A percentile compares a stretch with the other conserved stretches of the same genome.
Evolutionary conservation across 1,140 invertebrate species (phyloP).

Genomic region (Eurosta solidaginis): DNA sequence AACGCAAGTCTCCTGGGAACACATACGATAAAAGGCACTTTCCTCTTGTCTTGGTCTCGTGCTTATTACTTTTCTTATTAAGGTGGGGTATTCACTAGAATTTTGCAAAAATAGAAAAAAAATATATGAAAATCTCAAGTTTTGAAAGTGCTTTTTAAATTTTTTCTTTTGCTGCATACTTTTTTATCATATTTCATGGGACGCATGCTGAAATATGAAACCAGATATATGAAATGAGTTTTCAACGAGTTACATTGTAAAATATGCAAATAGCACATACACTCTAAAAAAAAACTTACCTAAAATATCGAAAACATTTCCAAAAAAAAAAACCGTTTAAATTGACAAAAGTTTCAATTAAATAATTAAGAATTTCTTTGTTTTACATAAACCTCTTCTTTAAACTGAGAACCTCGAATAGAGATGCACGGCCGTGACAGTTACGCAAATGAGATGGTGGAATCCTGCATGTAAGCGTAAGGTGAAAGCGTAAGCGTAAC

Average conservation of each 20-base stretch:
- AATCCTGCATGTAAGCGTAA: too few species aligned
- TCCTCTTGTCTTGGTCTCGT: not conserved
- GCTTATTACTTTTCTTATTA: not conserved
- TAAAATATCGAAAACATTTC: too few species aligned
- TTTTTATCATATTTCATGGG: not conserved
- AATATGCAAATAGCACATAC: not conserved
- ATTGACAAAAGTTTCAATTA: too few species aligned
- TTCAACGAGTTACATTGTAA: too few species aligned
- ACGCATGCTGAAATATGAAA: not conserved
- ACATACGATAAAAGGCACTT: slow-evolving; percentile 9
- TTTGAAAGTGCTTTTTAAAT: not conserved
- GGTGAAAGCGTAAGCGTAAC: too few species aligned
- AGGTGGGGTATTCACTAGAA: not conserved
- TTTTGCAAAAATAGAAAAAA: not conserved
- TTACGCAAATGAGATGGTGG: too few species aligned
- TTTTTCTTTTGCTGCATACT: not conserved
- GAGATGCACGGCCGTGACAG: too few species aligned
- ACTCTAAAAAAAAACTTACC: too few species aligned
- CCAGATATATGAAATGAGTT: not conserved
- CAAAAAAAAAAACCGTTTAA: too few species aligned
- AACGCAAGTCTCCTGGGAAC: not conserved
- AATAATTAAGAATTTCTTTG: not conserved
- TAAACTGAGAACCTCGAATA: too few species aligned
- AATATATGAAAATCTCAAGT: slow-evolving; percentile 24
- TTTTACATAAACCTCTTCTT: not conserved